Conservation (phyloP, 2,113 vertebrate species). For the Leucoraja erinaceus region DNA sequence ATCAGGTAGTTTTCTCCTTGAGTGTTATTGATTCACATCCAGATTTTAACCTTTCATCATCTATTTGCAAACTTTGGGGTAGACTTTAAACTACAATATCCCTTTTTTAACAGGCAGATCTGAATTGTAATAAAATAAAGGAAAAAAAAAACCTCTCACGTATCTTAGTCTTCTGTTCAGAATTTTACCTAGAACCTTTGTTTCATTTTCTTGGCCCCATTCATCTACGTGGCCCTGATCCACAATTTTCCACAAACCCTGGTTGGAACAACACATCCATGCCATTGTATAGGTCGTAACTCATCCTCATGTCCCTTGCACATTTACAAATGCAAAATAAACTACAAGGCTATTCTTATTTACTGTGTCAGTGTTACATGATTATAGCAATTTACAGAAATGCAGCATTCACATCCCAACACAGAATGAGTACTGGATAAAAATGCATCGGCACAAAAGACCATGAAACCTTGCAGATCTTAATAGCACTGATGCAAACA, state of each 20-base stretch:
- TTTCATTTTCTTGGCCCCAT: neutral
- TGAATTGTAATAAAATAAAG: neutral
- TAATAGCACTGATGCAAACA: neutral
- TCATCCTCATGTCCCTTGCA: neutral
- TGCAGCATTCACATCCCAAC: neutral
- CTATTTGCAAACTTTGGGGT: constrained; percentile 65
- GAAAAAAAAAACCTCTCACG: neutral
- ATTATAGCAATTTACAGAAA: neutral
- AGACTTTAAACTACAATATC: constrained; percentile 66
- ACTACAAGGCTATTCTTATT: neutral
- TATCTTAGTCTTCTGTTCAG: constrained; percentile 26
- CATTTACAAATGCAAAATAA: neutral
- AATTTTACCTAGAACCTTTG: constrained; percentile 9
- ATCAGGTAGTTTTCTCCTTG: constrained; percentile 27
- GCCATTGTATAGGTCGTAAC: neutral
- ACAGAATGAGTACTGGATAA: neutral
- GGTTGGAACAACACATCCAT: neutral
- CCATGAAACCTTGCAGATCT: neutral
- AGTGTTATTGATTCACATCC: neutral
- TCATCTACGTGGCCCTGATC: neutral
- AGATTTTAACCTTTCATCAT: constrained; percentile 37
- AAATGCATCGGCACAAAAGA: neutral
- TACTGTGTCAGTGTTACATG: constrained; percentile 22
- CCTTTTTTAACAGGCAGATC: constrained; percentile 52
- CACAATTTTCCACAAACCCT: neutral